Conservation (phyloP, 2,888 invertebrate genomes). For the Unio pictorum region DNA sequence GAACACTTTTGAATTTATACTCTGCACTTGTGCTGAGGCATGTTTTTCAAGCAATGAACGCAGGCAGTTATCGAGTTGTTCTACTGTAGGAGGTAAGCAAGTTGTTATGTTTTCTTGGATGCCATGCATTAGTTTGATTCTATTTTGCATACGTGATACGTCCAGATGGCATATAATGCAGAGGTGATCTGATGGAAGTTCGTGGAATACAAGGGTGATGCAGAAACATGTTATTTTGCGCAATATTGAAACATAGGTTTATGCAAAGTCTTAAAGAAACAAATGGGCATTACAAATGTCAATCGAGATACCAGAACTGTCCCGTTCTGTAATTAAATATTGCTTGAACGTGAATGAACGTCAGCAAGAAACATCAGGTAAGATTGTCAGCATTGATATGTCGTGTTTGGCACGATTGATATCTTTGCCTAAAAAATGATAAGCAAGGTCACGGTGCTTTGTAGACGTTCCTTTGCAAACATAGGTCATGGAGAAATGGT, state of each 20-base stretch:
- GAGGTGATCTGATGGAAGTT: no score
- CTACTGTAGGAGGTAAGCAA: no score
- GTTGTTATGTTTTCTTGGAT: no score
- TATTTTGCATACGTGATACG: no score
- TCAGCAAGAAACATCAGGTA: background rate
- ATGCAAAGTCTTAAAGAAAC: background rate
- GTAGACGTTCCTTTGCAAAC: slow-evolving; percentile 5
- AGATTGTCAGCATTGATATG: background rate
- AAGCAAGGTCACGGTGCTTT: slow-evolving; percentile 5
- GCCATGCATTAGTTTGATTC: no score
- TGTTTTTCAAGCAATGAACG: no score
- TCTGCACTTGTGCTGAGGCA: no score
- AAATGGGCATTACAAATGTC: background rate
- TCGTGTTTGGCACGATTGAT: slow-evolving; percentile 9
- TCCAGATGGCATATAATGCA: no score
- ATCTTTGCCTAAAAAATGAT: slow-evolving; percentile 8
- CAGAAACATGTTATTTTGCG: slow-evolving; percentile 1
- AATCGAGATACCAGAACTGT: background rate
- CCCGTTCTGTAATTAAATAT: background rate
- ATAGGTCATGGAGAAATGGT: background rate
- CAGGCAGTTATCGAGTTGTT: no score
- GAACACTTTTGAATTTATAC: no score
- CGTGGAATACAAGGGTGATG: background rate
- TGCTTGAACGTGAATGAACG: background rate
- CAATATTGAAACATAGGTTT: background rate